Evolutionary conservation across 2,113 vertebrate genomes (phyloP).

Genomic region (Elgaria multicarinata): DNA sequence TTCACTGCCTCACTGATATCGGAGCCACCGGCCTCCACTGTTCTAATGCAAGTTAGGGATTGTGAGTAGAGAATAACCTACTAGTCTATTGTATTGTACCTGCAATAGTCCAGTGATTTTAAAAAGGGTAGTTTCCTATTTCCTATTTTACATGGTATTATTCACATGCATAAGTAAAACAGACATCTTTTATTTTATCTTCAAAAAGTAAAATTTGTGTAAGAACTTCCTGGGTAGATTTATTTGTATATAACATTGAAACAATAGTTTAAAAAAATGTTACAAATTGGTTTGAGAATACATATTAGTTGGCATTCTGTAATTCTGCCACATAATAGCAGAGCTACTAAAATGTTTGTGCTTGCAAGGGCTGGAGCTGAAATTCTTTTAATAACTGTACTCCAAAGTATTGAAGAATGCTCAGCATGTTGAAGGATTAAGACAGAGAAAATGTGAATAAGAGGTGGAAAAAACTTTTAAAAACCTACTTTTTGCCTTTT

Average conservation of each 20-base stretch:
- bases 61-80: slow-evolving; percentile 48
- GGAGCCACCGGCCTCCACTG: too few species aligned
- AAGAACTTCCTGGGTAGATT: neutral
- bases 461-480: too few species aligned
- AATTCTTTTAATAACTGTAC: neutral
- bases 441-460: neutral
- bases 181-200: slow-evolving; percentile 54
- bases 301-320: neutral
- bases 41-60: neutral
- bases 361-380: neutral
- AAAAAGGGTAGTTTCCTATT: neutral
- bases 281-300: neutral
- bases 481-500: neutral
- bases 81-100: neutral
- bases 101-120: neutral
- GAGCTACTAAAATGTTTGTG: neutral
- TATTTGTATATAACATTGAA: neutral
- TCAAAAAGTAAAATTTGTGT: slow-evolving; percentile 18
- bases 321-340: neutral
- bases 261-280: too few species aligned
- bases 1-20: too few species aligned
- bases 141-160: slow-evolving; percentile 47
- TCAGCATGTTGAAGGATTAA: neutral
- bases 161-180: slow-evolving; percentile 39
- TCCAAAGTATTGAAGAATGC: neutral